phyloP scores from a whole-genome alignment of 2,797 vertebrate genomes.

The Hephaestus fuliginosus region DNA sequence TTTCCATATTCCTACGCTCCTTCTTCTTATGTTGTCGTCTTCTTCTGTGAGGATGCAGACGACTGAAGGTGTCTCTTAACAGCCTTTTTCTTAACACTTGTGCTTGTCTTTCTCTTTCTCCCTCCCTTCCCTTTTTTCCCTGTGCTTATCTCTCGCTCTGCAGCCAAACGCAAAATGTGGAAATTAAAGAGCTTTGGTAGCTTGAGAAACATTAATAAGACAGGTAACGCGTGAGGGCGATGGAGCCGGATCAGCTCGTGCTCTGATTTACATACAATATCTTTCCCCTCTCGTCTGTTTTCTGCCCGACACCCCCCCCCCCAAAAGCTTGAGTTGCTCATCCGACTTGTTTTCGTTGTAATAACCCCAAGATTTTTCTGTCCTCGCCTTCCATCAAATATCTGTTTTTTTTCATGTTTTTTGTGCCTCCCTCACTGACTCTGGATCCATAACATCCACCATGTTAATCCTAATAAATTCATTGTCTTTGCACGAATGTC shows the following conservation, averaged over 20 bases:
- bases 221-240: slow-evolving; percentile 91
- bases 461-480: background rate
- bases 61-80: slow-evolving; percentile 2
- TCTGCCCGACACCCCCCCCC: slow-evolving; percentile 25
- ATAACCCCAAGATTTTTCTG: slow-evolving; percentile 19
- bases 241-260: slow-evolving; percentile 35
- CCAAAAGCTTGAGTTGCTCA: slow-evolving; percentile 14
- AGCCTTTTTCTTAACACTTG: slow-evolving; percentile 60
- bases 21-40: background rate
- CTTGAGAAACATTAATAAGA: slow-evolving; percentile 99
- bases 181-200: slow-evolving; percentile 99
- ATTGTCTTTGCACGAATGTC: background rate
- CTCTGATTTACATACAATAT: slow-evolving; percentile 29
- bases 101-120: slow-evolving; percentile 71
- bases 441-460: background rate
- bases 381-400: slow-evolving; percentile 32
- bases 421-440: background rate
- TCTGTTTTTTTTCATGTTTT: background rate
- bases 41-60: slow-evolving; percentile 4
- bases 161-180: slow-evolving; percentile 99
- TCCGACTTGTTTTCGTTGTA: slow-evolving; percentile 11
- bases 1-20: background rate
- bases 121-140: slow-evolving; percentile 53
- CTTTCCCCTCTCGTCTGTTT: slow-evolving; percentile 31
- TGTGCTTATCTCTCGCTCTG: slow-evolving; percentile 79